Percentiles rank a stretch among this genome's conserved stretches.
These are phyloP conservation scores for Eristalinus sepulchralis DNA, from an alignment of 2,888 invertebrate genomes.

Conservation along the genomic window DNA sequence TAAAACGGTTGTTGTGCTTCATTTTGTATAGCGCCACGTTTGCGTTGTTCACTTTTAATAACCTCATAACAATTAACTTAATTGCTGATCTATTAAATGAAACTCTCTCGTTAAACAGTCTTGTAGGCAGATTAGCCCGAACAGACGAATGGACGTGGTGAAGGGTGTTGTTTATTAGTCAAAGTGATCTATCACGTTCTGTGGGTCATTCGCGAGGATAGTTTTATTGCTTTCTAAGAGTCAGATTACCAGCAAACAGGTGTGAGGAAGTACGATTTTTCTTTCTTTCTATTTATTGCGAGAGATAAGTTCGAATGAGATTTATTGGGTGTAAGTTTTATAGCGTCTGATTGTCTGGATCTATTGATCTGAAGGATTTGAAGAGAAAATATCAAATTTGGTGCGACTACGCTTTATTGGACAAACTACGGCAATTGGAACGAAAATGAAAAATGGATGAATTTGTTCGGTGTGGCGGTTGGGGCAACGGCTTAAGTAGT, in stretches of 20 bases:
- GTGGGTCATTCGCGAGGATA: background rate
- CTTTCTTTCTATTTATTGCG: background rate
- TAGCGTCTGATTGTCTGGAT: background rate
- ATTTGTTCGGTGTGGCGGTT: too few species aligned
- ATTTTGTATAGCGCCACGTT: background rate
- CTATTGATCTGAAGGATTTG: too few species aligned
- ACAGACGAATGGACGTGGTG: background rate
- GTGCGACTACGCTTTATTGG: too few species aligned
- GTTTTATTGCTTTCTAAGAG: background rate
- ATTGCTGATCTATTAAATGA: slow-evolving; percentile 56
- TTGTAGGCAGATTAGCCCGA: background rate
- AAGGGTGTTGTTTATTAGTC: background rate
- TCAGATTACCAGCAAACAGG: background rate
- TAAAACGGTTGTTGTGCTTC: slow-evolving; percentile 39
- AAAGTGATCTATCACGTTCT: background rate
- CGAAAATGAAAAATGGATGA: too few species aligned
- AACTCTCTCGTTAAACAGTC: slow-evolving; percentile 17
- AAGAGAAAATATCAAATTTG: too few species aligned
- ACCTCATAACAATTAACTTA: slow-evolving; percentile 51
- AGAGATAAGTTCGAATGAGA: background rate
- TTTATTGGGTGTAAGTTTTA: background rate
- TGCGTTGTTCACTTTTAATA: slow-evolving; percentile 34
- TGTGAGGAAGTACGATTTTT: background rate
- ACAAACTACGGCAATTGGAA: too few species aligned
- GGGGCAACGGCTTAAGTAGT: too few species aligned